Base-by-base conservation (phyloP, 2,797 vertebrate genomes). In the Myoxocephalus aenaeus region DNA sequence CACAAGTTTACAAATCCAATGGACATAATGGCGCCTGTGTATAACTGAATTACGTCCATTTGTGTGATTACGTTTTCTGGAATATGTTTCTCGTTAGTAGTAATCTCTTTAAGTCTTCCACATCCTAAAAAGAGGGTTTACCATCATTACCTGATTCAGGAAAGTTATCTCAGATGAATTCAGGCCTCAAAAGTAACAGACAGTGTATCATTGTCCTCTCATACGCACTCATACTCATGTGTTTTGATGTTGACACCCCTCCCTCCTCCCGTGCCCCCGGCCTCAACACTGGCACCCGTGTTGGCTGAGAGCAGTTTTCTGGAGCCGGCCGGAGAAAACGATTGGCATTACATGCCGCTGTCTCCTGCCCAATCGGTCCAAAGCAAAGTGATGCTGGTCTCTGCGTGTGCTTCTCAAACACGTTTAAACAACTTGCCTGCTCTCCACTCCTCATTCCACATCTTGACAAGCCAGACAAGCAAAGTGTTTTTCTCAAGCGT, bases 391-490 rank as follows among this genome's bases (percentile, higher is more conserved):
- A 77, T 70, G 68, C 75, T 67, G 77, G 74, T 72, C 70, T 76
- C 34, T 84, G 83, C 82, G 73, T 80, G 69, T 54, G 69, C 73
- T 59, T 58, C 69, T 80, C 70, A 17, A 66, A 87, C 83, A 84
- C 61, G 70, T 83, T 83, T 48, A 71, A 69, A 85, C 83, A 87
- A 82, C 88, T 73, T 57, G 68, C 72, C 68, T 79, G 56, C 36
- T 72, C 75, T 53, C 58, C 25, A 53, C 80, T 75, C 71, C 67
- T 75, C 86, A 74, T 71, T 88, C 67, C 77, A 71, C 71, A 15
- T 68, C 64, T 50, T 86, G 85, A 87, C 79, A 53, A 74, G 76
- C 68, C 79, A 87, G 75, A 83, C 82, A 70, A 44, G 73, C 36
- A 51, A 57, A 84, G 64, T 70, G 73, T 80, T 73, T 40, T 27